These are phyloP conservation scores for Geodia barretti DNA, from an alignment of 37 sponge, comb jelly and placozoan genomes.

Conservation along the genomic window DNA sequence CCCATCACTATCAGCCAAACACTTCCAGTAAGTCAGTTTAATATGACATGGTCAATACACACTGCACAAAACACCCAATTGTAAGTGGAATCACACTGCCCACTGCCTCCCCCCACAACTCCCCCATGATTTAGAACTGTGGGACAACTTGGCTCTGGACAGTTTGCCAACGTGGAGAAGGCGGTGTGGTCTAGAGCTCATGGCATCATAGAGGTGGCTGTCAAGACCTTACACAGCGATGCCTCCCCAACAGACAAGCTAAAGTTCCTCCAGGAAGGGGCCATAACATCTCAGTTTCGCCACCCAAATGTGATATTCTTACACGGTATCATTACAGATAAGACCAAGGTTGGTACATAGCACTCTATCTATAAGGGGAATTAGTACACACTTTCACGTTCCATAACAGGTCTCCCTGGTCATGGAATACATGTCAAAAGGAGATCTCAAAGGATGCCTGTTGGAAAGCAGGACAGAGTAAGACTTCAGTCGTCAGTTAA, in stretches of 20 bases:
- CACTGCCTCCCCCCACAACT: no score
- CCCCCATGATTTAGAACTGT: conserved; percentile 1
- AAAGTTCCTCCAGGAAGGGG: conserved; percentile 18
- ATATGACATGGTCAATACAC: no score
- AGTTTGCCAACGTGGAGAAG: conserved; percentile 9
- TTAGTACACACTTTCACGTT: no score
- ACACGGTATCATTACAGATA: background rate
- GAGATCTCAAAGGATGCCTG: background rate
- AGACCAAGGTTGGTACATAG: background rate
- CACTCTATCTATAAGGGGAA: no score
- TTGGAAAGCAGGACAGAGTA: no score
- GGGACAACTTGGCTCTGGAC: conserved; percentile 11
- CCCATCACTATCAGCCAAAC: background rate
- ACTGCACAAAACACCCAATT: no score
- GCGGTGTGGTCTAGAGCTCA: background rate
- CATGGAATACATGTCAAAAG: background rate
- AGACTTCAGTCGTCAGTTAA: no score
- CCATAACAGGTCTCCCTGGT: no score
- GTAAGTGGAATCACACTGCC: no score
- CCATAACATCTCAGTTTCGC: conserved; percentile 4
- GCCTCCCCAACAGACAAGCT: background rate
- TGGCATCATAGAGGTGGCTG: background rate
- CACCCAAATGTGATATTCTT: conserved; percentile 1
- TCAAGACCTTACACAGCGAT: conserved; percentile 1
- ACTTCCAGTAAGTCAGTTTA: background rate